Conservation (phyloP, 2,113 vertebrate genomes). For the Andinoacara biseriatus region DNA sequence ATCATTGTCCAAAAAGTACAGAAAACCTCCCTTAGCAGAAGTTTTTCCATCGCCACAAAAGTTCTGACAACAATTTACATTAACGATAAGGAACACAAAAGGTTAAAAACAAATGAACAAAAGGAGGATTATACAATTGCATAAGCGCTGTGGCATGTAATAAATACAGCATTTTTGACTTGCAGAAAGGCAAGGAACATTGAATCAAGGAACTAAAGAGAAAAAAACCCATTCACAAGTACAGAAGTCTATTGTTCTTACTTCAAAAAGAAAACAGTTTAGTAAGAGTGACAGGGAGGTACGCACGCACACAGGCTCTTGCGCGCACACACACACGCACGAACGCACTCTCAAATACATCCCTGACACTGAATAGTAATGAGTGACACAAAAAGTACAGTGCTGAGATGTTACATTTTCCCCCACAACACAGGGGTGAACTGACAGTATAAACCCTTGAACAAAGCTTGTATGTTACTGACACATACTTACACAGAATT, state of each 20-base stretch:
- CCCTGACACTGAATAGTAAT: slow-evolving; percentile 75
- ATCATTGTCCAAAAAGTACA: slow-evolving; percentile 86
- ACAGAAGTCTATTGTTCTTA: slow-evolving; percentile 80
- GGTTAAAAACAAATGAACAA: slow-evolving; percentile 58
- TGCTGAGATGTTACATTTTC: slow-evolving; percentile 38
- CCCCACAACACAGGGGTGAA: slow-evolving; percentile 20
- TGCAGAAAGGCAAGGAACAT: slow-evolving; percentile 86
- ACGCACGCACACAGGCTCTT: slow-evolving; percentile 33
- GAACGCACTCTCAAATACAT: slow-evolving; percentile 38
- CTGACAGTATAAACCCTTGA: slow-evolving; percentile 43
- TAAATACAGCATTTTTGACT: slow-evolving; percentile 89
- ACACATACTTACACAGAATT: slow-evolving; percentile 35
- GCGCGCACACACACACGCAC: neutral
- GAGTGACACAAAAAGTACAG: slow-evolving; percentile 75
- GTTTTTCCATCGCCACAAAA: slow-evolving; percentile 82
- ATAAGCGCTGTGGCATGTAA: slow-evolving; percentile 87
- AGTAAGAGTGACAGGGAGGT: slow-evolving; percentile 60
- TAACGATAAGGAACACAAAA: slow-evolving; percentile 77
- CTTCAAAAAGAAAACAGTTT: slow-evolving; percentile 70
- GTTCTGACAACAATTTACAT: slow-evolving; percentile 84
- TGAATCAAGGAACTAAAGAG: slow-evolving; percentile 78
- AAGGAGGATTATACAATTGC: slow-evolving; percentile 84
- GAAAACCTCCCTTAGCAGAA: slow-evolving; percentile 78
- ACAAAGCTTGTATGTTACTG: slow-evolving; percentile 29
- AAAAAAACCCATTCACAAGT: slow-evolving; percentile 81